Conservation (phyloP, 2,888 invertebrate species). For the Morpho deidamia region DNA sequence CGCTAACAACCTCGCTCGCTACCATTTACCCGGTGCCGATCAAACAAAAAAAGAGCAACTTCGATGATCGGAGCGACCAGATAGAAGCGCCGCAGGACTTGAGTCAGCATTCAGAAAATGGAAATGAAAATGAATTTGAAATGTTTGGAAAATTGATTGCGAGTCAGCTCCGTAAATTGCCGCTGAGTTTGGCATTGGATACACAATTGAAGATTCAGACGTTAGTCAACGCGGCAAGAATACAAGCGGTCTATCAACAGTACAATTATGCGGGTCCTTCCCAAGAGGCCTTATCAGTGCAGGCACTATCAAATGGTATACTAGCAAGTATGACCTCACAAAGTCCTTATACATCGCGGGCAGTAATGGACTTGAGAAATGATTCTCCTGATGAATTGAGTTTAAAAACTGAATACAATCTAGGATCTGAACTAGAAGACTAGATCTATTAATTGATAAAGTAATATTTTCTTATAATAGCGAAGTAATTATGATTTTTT, state of each 20-base stretch:
- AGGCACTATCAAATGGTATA: slow-evolving; percentile 68
- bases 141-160: slow-evolving; percentile 73
- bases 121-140: slow-evolving; percentile 70
- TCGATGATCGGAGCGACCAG: slow-evolving; percentile 51
- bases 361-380: slow-evolving; percentile 44
- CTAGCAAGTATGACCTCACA: slow-evolving; percentile 65
- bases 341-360: slow-evolving; percentile 48
- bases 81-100: slow-evolving; percentile 64
- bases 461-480: no score
- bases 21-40: slow-evolving; percentile 64
- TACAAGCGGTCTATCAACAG: slow-evolving; percentile 71
- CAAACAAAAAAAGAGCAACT: slow-evolving; percentile 63
- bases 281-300: slow-evolving; percentile 65
- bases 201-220: slow-evolving; percentile 71
- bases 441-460: slow-evolving; percentile 26
- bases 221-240: slow-evolving; percentile 64
- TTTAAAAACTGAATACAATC: slow-evolving; percentile 56
- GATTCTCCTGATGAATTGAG: slow-evolving; percentile 64
- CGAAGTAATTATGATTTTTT: no score
- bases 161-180: slow-evolving; percentile 66
- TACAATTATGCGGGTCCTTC: slow-evolving; percentile 71
- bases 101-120: slow-evolving; percentile 67
- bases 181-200: slow-evolving; percentile 64
- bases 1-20: slow-evolving; percentile 64
- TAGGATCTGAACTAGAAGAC: slow-evolving; percentile 64